Conservation (phyloP, 2,888 invertebrate genomes). For the Tineola bisselliella region DNA sequence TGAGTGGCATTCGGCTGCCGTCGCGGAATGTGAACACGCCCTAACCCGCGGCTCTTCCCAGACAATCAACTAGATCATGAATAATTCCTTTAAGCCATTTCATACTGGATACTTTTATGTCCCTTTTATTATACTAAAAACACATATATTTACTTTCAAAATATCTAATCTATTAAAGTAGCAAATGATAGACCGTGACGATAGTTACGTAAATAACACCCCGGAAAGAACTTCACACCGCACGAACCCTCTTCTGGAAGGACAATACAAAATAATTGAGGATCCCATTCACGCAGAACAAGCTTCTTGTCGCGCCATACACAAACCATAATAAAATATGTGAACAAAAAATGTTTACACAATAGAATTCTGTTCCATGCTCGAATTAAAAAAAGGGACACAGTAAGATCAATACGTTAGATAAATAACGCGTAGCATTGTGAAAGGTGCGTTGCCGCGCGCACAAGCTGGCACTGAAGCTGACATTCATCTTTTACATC, state of each 20-base stretch:
- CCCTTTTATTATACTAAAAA: neutral
- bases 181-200: slow-evolving; percentile 22
- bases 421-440: slow-evolving; percentile 52
- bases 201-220: slow-evolving; percentile 29
- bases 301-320: slow-evolving; percentile 30
- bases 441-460: slow-evolving; percentile 27
- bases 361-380: slow-evolving; percentile 47
- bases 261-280: slow-evolving; percentile 45
- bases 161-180: slow-evolving; percentile 21
- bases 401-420: slow-evolving; percentile 50
- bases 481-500: neutral
- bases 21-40: slow-evolving; percentile 31
- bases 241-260: slow-evolving; percentile 20
- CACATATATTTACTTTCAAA: neutral
- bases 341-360: slow-evolving; percentile 50
- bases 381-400: slow-evolving; percentile 27
- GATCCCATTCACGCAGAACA: slow-evolving; percentile 37
- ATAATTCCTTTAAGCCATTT: slow-evolving; percentile 16
- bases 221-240: slow-evolving; percentile 15
- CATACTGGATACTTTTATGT: slow-evolving; percentile 14
- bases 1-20: slow-evolving; percentile 35
- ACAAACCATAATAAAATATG: slow-evolving; percentile 43
- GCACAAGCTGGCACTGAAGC: neutral
- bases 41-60: slow-evolving; percentile 23
- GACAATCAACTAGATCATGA: slow-evolving; percentile 19